These are phyloP conservation scores for Julus scanicus DNA, from an alignment of 2,888 invertebrate genomes.

Conservation along the genomic window DNA sequence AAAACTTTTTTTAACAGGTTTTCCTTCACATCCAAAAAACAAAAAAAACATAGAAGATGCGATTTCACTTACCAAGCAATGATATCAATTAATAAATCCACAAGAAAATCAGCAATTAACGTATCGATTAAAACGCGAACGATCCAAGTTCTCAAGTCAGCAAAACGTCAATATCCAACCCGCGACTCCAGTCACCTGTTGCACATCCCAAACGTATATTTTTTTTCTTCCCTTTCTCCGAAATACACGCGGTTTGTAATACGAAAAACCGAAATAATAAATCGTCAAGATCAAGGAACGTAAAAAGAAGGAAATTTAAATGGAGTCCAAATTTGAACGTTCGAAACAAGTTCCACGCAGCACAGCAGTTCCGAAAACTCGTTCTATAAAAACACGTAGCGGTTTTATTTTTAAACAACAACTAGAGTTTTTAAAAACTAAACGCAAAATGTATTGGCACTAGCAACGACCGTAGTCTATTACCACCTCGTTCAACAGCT, in stretches of 20 bases:
- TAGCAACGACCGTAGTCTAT: neutral
- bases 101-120: neutral
- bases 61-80: neutral
- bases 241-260: neutral
- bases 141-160: neutral
- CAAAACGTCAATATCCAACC: neutral
- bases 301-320: no score
- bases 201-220: neutral
- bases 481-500: neutral
- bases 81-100: constrained; percentile 5
- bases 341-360: neutral
- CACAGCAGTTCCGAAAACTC: neutral
- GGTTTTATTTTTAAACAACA: no score
- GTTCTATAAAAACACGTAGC: no score
- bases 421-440: no score
- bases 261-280: neutral
- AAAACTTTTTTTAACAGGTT: neutral
- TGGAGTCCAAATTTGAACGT: no score
- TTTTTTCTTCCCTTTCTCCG: neutral
- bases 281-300: neutral
- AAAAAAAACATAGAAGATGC: neutral
- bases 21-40: neutral
- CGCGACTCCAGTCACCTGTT: neutral
- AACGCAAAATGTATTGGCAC: neutral
- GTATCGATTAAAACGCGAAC: neutral